These are phyloP conservation scores for Brachionus plicatilis DNA, from an alignment of 1,140 invertebrate genomes.

Conservation along the genomic window DNA sequence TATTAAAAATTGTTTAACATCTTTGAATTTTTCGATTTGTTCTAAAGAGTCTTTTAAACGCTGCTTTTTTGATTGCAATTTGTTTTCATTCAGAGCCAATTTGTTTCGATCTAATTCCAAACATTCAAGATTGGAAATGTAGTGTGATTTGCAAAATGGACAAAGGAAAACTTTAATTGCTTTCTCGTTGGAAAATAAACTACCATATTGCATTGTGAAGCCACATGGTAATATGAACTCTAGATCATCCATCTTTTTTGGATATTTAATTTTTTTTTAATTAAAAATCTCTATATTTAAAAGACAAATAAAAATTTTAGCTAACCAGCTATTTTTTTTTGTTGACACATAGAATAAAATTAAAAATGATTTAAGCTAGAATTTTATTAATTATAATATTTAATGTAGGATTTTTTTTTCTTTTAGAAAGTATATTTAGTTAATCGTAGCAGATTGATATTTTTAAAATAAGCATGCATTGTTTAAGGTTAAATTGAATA, in stretches of 20 bases:
- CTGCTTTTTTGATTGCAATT: neutral
- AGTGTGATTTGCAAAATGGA: neutral
- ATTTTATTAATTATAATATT: too few species aligned
- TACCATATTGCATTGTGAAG: neutral
- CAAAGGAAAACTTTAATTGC: neutral
- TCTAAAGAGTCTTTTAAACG: neutral
- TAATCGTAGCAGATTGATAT: too few species aligned
- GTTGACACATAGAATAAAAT: too few species aligned
- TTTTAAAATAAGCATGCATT: too few species aligned
- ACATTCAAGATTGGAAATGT: neutral
- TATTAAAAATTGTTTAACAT: neutral
- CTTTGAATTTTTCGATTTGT: neutral
- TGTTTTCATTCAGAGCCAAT: neutral
- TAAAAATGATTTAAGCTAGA: too few species aligned
- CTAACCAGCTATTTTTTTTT: too few species aligned
- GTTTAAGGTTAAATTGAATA: too few species aligned
- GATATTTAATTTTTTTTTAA: neutral
- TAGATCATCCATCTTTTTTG: neutral
- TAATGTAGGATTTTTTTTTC: too few species aligned
- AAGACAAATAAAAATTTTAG: too few species aligned
- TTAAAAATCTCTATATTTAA: too few species aligned
- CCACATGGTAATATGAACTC: neutral
- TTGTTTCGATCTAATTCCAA: neutral
- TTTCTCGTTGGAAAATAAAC: neutral
- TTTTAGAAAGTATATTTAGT: too few species aligned